A percentile compares a stretch with the other conserved stretches of the same genome.
Evolutionary conservation across 1,140 invertebrate genomes (phyloP).

Genomic region (Marisa cornuarietis): DNA sequence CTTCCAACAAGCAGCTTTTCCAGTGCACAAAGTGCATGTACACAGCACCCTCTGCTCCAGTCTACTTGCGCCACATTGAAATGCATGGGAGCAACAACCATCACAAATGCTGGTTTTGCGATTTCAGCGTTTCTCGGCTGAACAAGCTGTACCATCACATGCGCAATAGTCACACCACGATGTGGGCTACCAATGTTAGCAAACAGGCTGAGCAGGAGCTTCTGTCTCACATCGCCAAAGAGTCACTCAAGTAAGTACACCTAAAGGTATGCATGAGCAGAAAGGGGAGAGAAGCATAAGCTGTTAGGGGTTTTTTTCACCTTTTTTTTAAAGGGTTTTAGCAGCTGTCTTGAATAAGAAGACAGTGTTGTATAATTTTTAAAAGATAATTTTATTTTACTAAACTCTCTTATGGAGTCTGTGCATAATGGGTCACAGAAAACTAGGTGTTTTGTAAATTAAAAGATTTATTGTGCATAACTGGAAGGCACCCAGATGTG

Average conservation of each 20-base stretch:
- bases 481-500: too few species aligned
- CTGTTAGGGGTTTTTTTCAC: not conserved
- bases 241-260: not conserved
- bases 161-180: slow-evolving; percentile 50
- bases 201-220: slow-evolving; percentile 2
- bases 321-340: not conserved
- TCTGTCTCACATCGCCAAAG: slow-evolving; percentile 19
- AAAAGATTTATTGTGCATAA: too few species aligned
- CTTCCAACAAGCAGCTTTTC: slow-evolving; percentile 26
- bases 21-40: slow-evolving; percentile 61
- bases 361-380: not conserved
- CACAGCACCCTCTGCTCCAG: slow-evolving; percentile 52
- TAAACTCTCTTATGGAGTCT: not conserved
- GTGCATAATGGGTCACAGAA: too few species aligned
- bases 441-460: too few species aligned
- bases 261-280: slow-evolving; percentile 1
- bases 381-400: not conserved
- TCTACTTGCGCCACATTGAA: slow-evolving; percentile 56
- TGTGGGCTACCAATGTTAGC: slow-evolving; percentile 30
- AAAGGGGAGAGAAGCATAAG: not conserved
- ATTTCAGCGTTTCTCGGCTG: slow-evolving; percentile 59
- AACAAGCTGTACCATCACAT: slow-evolving; percentile 59
- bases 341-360: not conserved
- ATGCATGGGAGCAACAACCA: slow-evolving; percentile 57
- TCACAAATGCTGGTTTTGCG: slow-evolving; percentile 57